phyloP scores from a whole-genome alignment of 2,888 invertebrate species.

The Seladonia tumulorum region DNA sequence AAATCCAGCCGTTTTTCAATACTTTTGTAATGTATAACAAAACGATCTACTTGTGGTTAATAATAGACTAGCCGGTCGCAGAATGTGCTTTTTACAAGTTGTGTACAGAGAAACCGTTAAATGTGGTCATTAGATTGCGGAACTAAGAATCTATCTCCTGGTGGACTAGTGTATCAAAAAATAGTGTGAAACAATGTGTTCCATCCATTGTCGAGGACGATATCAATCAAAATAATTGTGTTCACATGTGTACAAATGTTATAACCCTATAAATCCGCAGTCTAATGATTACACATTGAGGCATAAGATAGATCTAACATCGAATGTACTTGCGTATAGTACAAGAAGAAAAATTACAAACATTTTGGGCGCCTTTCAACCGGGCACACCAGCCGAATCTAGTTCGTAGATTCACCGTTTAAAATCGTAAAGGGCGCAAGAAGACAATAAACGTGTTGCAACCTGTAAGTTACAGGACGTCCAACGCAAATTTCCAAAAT shows the following conservation, averaged over 20 bases:
- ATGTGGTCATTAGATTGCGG: conserved; percentile 2
- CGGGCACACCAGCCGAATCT: not conserved
- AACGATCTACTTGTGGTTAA: not conserved
- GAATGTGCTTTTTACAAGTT: conserved; percentile 16
- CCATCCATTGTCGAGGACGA: not conserved
- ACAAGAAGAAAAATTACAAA: not conserved
- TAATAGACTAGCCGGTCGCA: not conserved
- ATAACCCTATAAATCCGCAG: not conserved
- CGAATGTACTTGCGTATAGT: not conserved
- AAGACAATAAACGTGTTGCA: not conserved
- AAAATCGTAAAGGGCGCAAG: not conserved
- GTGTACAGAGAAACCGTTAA: not conserved
- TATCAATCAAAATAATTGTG: not conserved
- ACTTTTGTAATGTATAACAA: conserved; percentile 10
- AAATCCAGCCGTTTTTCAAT: conserved; percentile 1
- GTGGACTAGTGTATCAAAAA: not conserved
- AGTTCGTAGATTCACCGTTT: not conserved
- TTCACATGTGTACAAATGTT: not conserved
- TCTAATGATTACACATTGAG: not conserved
- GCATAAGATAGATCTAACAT: not conserved
- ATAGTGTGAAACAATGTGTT: not conserved
- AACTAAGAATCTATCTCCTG: not conserved
- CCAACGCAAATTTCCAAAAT: not conserved
- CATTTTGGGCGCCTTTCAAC: not conserved
- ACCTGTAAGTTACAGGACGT: not conserved